Percentiles rank a stretch among this genome's conserved stretches.
Evolutionary conservation across 2,888 invertebrate genomes (phyloP).

Genomic region (Sepioteuthis lessoniana): DNA sequence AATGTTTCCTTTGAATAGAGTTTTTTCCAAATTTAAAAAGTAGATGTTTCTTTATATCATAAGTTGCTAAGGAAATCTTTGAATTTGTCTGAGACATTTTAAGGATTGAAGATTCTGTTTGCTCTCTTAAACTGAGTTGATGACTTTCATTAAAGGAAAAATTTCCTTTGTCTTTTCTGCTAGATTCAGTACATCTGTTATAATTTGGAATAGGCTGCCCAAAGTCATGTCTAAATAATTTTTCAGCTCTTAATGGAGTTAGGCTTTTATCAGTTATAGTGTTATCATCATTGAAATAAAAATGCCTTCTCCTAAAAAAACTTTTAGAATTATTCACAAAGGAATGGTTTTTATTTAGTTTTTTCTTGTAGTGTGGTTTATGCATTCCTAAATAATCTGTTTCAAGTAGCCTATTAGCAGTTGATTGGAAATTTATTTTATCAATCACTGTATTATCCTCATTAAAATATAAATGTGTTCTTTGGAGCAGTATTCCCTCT

Average conservation of each 20-base stretch:
- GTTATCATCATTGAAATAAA: not conserved
- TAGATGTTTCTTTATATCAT: not conserved
- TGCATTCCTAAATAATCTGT: not conserved
- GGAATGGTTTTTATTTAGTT: not conserved
- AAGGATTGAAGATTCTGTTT: not conserved
- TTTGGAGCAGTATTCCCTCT: not conserved
- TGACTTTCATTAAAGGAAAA: not conserved
- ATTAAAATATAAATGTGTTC: not conserved
- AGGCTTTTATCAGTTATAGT: not conserved
- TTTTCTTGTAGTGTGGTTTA: not conserved
- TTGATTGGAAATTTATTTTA: not conserved
- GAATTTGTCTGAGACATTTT: not conserved
- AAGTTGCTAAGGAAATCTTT: not conserved
- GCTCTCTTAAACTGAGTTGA: not conserved
- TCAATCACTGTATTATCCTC: not conserved
- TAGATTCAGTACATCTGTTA: not conserved
- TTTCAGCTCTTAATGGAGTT: not conserved
- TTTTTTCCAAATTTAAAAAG: not conserved
- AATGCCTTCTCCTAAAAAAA: not conserved
- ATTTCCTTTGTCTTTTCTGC: not conserved
- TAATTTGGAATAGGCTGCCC: not conserved
- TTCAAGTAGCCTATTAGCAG: not conserved
- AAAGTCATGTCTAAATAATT: not conserved
- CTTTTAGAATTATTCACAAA: not conserved
- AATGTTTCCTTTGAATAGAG: not conserved